These are phyloP conservation scores for Meloidogyne chitwoodi DNA, from an alignment of 1,140 invertebrate genomes.

Conservation along the genomic window DNA sequence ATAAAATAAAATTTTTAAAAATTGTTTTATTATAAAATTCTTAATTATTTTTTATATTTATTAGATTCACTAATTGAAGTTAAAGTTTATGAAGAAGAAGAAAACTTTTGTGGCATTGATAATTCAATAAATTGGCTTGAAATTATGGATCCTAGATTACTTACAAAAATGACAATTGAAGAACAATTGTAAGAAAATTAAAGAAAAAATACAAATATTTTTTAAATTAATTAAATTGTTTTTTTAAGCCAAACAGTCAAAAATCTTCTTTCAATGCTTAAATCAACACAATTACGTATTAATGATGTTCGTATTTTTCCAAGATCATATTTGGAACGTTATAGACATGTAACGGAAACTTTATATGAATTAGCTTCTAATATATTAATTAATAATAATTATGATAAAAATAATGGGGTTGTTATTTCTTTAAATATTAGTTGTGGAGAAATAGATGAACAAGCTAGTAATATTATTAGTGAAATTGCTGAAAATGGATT, in stretches of 20 bases:
- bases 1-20: no score
- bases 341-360: constrained; percentile 13
- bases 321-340: constrained; percentile 15
- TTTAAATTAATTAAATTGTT: neutral
- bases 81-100: constrained; percentile 18
- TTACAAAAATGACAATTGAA: constrained; percentile 1
- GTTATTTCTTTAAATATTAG: constrained; percentile 22
- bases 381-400: no score
- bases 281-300: constrained; percentile 3
- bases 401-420: neutral
- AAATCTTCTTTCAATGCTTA: neutral
- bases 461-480: constrained; percentile 16
- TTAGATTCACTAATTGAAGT: constrained; percentile 19
- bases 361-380: constrained; percentile 7
- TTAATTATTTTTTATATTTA: no score
- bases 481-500: constrained; percentile 5
- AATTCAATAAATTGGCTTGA: constrained; percentile 22
- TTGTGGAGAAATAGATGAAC: constrained; percentile 24
- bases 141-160: constrained; percentile 11
- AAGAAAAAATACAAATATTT: no score
- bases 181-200: constrained; percentile 19
- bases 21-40: no score
- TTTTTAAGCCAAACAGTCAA: constrained; percentile 8
- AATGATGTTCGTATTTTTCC: constrained; percentile 25
- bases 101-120: constrained; percentile 10